These are phyloP conservation scores for Thunnus maccoyii DNA, from an alignment of 2,113 vertebrate species.

Conservation along the genomic window DNA sequence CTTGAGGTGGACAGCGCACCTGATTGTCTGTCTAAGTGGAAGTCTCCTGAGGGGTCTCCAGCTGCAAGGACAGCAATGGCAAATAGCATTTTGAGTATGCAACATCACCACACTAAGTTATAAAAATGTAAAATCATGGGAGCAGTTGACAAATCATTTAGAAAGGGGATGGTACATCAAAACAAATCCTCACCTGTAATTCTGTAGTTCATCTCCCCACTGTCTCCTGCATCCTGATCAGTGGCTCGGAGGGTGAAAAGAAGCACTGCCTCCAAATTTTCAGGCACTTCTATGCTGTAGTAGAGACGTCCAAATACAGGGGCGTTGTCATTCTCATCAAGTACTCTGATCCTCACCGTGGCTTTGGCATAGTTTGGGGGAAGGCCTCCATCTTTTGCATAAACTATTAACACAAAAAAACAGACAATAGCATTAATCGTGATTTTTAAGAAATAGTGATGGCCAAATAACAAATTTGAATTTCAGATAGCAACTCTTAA, in stretches of 20 bases:
- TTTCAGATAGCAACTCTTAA: background rate
- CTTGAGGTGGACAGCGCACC: conserved; percentile 90
- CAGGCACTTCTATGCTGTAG: conserved; percentile 91
- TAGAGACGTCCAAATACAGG: conserved; percentile 89
- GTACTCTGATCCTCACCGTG: conserved; percentile 86
- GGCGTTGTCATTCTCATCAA: conserved; percentile 93
- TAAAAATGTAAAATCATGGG: background rate
- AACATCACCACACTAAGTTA: background rate
- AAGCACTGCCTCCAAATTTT: conserved; percentile 88
- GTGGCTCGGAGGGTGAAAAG: conserved; percentile 90
- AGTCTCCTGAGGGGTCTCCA: conserved; percentile 91
- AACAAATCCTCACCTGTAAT: conserved; percentile 73
- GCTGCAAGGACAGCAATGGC: conserved; percentile 75
- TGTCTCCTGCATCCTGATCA: conserved; percentile 89
- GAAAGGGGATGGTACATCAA: background rate
- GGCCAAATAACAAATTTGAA: background rate
- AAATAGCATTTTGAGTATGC: background rate
- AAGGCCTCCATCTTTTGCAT: conserved; percentile 91
- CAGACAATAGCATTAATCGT: background rate
- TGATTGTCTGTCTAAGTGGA: conserved; percentile 84
- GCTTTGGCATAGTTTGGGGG: conserved; percentile 91
- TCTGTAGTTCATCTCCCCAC: conserved; percentile 87
- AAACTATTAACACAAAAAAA: conserved; percentile 84
- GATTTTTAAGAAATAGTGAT: background rate
- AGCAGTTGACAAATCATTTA: background rate